These are phyloP conservation scores for Glyphotaelius pellucidus DNA, from an alignment of 2,888 invertebrate species.

Conservation along the genomic window DNA sequence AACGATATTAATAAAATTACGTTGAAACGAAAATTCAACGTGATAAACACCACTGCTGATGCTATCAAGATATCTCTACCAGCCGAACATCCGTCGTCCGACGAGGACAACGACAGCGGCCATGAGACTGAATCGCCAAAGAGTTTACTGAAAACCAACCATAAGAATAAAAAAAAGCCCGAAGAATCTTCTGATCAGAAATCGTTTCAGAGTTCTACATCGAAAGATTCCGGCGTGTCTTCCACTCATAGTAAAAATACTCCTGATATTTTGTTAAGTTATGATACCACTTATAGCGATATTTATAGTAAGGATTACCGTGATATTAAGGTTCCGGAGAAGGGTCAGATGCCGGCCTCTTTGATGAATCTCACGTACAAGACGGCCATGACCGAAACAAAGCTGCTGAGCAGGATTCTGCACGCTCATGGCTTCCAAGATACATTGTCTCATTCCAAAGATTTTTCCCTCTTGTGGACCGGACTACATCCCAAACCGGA, in stretches of 20 bases:
- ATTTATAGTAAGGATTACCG: slow-evolving; percentile 60
- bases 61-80: slow-evolving; percentile 69
- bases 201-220: slow-evolving; percentile 43
- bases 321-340: slow-evolving; percentile 72
- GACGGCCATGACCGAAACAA: slow-evolving; percentile 89
- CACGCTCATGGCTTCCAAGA: slow-evolving; percentile 88
- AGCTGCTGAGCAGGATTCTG: slow-evolving; percentile 84
- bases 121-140: slow-evolving; percentile 49
- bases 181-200: slow-evolving; percentile 7
- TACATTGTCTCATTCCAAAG: slow-evolving; percentile 78
- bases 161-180: slow-evolving; percentile 46
- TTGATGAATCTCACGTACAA: slow-evolving; percentile 87
- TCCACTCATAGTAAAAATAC: neutral
- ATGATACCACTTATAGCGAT: slow-evolving; percentile 56
- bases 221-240: slow-evolving; percentile 16
- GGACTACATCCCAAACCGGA: slow-evolving; percentile 95
- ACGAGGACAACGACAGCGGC: slow-evolving; percentile 37
- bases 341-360: slow-evolving; percentile 81
- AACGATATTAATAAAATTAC: slow-evolving; percentile 75
- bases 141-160: slow-evolving; percentile 50
- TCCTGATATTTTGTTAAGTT: slow-evolving; percentile 42
- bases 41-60: slow-evolving; percentile 75
- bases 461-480: slow-evolving; percentile 94
- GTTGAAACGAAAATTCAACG: slow-evolving; percentile 74
- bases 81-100: neutral